Conservation (phyloP, 2,888 invertebrate species). For the Cyclophora punctaria region DNA sequence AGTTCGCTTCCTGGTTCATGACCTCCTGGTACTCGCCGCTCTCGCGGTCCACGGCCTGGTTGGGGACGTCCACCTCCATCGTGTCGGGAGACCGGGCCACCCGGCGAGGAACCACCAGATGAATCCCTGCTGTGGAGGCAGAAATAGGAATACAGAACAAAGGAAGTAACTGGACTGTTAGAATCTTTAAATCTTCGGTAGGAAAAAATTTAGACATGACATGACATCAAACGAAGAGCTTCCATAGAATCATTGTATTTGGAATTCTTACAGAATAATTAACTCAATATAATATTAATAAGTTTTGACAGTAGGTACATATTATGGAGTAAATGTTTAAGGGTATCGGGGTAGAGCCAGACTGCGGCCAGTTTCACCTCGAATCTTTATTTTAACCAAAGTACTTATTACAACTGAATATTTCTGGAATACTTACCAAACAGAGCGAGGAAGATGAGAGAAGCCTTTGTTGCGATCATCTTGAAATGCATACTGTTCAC, state of each 20-base stretch:
- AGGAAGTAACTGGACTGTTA: neutral
- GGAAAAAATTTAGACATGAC: neutral
- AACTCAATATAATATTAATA: too few species aligned
- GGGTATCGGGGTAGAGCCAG: too few species aligned
- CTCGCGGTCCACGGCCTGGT: slow-evolving; percentile 20
- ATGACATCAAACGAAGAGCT: too few species aligned
- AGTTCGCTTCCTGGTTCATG: slow-evolving; percentile 24
- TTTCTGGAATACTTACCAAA: neutral
- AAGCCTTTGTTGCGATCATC: neutral
- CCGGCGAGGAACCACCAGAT: slow-evolving; percentile 11
- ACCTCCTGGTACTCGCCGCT: slow-evolving; percentile 21
- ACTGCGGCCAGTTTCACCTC: too few species aligned
- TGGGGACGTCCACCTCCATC: slow-evolving; percentile 29
- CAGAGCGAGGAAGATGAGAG: neutral
- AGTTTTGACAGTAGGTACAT: too few species aligned
- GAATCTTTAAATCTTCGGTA: neutral
- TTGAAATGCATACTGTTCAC: neutral
- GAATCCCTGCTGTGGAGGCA: slow-evolving; percentile 1
- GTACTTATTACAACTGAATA: too few species aligned
- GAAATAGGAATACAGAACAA: neutral
- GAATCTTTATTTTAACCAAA: too few species aligned
- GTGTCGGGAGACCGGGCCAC: slow-evolving; percentile 29
- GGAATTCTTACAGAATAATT: too few species aligned
- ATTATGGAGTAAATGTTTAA: too few species aligned
- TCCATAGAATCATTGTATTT: too few species aligned